phyloP scores from a whole-genome alignment of 2,888 invertebrate species.

The Patella ulyssiponensis region DNA sequence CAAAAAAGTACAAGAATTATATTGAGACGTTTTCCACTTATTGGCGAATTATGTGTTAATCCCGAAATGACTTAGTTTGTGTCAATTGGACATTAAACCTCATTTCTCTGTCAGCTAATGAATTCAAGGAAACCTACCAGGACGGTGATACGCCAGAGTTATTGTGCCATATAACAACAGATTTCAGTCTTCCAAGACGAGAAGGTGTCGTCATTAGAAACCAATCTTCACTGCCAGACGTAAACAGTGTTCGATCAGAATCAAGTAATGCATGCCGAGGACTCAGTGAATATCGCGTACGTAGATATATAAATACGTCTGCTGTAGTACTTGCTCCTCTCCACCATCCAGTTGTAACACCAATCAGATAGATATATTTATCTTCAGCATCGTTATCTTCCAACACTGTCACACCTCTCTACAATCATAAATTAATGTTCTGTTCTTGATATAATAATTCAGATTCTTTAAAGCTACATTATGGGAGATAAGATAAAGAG shows the following conservation, averaged over 20 bases:
- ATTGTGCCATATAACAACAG: slow-evolving; percentile 62
- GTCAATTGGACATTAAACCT: too few relatives aligned
- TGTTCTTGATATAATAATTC: too few relatives aligned
- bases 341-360: slow-evolving; percentile 63
- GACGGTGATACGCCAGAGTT: slow-evolving; percentile 57
- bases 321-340: slow-evolving; percentile 58
- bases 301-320: slow-evolving; percentile 53
- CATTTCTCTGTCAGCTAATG: neutral
- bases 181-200: slow-evolving; percentile 51
- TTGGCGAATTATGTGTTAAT: too few relatives aligned
- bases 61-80: too few relatives aligned
- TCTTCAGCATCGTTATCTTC: slow-evolving; percentile 47
- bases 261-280: slow-evolving; percentile 41
- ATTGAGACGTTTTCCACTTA: too few relatives aligned
- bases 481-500: too few relatives aligned
- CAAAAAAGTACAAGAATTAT: too few relatives aligned
- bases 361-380: slow-evolving; percentile 53
- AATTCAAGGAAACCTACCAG: slow-evolving; percentile 47
- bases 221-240: slow-evolving; percentile 61
- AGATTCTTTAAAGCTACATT: too few relatives aligned
- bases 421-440: neutral
- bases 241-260: slow-evolving; percentile 41
- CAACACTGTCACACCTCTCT: slow-evolving; percentile 52
- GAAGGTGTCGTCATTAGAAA: slow-evolving; percentile 55
- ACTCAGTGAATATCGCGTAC: slow-evolving; percentile 37